A percentile compares a stretch with the other conserved stretches of the same genome.
Conservation (phyloP, 1,140 invertebrate genomes). For the Melanaphis sacchari region DNA sequence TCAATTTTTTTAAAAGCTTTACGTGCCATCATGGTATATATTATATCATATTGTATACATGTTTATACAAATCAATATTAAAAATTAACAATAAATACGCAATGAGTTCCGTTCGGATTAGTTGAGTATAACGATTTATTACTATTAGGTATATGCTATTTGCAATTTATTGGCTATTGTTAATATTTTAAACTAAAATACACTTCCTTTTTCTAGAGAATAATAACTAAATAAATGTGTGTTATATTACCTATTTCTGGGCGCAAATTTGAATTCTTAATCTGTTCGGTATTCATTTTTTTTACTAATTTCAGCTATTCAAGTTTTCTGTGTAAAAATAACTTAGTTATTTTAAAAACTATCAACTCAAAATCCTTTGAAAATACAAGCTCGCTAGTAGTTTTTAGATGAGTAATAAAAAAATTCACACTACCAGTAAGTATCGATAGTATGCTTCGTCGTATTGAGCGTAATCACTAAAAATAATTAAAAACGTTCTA, state of each 20-base stretch:
- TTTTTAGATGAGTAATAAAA: not conserved
- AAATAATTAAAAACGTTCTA: not conserved
- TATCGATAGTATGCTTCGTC: not conserved
- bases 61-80: not conserved
- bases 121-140: not conserved
- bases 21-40: not conserved
- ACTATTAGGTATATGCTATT: too few species aligned
- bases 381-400: not conserved
- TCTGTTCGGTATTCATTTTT: not conserved
- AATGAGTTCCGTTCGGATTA: not conserved
- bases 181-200: too few species aligned
- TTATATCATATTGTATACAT: too few species aligned
- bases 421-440: not conserved
- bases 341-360: not conserved
- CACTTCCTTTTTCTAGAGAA: not conserved
- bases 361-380: not conserved
- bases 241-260: not conserved
- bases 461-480: not conserved
- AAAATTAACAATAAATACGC: not conserved
- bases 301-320: not conserved
- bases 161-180: not conserved
- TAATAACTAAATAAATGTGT: not conserved
- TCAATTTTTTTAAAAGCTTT: not conserved
- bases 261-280: not conserved
- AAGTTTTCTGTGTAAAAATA: not conserved